A percentile compares a stretch with the other conserved stretches of the same genome.
Evolutionary conservation across 2,888 invertebrate species (phyloP).

Genomic region (Prosapia bicincta): DNA sequence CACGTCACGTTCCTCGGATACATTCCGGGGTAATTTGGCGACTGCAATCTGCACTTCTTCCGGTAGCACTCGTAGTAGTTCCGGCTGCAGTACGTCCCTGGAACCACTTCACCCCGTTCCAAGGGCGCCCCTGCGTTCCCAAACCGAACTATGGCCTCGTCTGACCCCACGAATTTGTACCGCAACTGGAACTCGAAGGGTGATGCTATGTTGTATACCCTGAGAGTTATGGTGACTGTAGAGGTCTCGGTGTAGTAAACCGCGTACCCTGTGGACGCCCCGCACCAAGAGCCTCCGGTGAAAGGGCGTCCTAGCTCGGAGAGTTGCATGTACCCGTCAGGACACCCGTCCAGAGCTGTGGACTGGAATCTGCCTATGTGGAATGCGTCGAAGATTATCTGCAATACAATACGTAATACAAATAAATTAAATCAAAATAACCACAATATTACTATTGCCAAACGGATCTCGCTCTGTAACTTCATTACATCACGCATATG

Average conservation of each 20-base stretch:
- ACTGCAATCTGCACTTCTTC: constrained; percentile 80
- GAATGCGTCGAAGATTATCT: constrained; percentile 84
- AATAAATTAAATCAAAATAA: too few relatives aligned
- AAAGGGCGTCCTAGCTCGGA: constrained; percentile 83
- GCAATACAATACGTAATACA: too few relatives aligned
- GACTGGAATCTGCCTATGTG: constrained; percentile 79
- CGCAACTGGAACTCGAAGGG: constrained; percentile 78
- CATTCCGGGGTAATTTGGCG: constrained; percentile 89
- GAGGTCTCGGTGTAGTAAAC: constrained; percentile 89
- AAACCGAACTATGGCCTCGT: constrained; percentile 59
- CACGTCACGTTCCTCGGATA: constrained; percentile 87
- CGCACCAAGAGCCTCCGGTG: constrained; percentile 90
- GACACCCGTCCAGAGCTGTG: constrained; percentile 67
- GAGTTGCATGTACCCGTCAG: constrained; percentile 84
- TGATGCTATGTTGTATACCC: constrained; percentile 54
- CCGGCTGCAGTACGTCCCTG: constrained; percentile 78
- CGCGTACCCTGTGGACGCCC: constrained; percentile 76
- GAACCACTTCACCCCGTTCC: constrained; percentile 76
- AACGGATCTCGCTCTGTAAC: too few relatives aligned
- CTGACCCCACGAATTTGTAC: constrained; percentile 76
- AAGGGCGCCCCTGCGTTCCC: constrained; percentile 72
- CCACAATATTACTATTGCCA: too few relatives aligned
- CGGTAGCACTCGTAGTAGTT: constrained; percentile 83
- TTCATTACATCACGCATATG: too few relatives aligned
- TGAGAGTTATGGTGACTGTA: constrained; percentile 75